A percentile compares a stretch with the other conserved stretches of the same genome.
These are phyloP conservation scores for Cinclus mexicanus DNA, from an alignment of 2,113 vertebrate species.

Conservation along the genomic window DNA sequence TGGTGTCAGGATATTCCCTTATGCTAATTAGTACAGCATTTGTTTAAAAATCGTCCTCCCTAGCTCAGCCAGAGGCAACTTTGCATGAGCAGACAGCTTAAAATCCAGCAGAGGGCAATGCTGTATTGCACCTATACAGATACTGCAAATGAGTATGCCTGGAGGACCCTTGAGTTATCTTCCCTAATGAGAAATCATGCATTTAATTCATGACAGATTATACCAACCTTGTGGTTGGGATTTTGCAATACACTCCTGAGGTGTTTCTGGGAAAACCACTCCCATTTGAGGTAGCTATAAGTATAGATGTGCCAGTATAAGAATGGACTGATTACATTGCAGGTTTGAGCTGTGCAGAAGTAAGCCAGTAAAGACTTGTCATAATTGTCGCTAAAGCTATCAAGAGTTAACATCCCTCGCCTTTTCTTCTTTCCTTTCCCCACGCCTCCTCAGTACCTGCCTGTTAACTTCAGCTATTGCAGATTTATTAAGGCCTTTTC, in stretches of 20 bases:
- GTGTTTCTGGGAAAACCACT: neutral
- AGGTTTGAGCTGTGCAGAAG: neutral
- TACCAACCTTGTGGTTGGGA: neutral
- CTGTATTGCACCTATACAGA: constrained; percentile 50
- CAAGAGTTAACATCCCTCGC: neutral
- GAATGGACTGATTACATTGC: neutral
- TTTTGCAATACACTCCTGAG: neutral
- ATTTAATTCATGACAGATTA: constrained; percentile 12
- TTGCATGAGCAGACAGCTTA: neutral
- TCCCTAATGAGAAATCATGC: neutral
- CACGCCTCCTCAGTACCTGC: neutral
- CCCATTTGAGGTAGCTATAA: neutral
- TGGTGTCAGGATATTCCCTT: neutral
- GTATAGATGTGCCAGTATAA: neutral
- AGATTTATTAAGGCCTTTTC: neutral
- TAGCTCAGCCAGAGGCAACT: neutral
- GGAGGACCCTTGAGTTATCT: neutral
- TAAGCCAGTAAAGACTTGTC: neutral
- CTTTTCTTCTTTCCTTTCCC: neutral
- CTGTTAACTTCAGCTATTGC: neutral
- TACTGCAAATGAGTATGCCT: neutral
- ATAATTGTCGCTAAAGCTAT: neutral
- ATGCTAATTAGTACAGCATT: neutral
- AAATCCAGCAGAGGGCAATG: constrained; percentile 68
- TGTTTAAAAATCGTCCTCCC: neutral